phyloP scores from a whole-genome alignment of 2,888 invertebrate species.

The Tricholauxania praeusta region DNA sequence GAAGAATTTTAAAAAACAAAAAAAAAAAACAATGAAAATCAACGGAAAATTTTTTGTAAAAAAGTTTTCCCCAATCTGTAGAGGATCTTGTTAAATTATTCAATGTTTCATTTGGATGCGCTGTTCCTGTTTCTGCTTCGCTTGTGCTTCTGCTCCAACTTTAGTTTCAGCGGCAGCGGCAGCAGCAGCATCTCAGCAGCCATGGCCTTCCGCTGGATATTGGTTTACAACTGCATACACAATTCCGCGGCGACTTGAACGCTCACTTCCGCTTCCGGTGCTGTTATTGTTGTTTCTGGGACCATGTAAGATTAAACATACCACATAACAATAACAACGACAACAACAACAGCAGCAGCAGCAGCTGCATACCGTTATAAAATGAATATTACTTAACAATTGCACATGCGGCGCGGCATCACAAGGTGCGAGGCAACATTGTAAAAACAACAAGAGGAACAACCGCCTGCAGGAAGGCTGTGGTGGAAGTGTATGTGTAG shows the following conservation, averaged over 20 bases:
- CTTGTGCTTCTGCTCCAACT: constrained; percentile 2
- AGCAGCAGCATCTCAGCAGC: constrained; percentile 22
- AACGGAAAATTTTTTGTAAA: constrained; percentile 28
- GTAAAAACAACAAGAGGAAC: not conserved
- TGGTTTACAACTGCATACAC: constrained; percentile 18
- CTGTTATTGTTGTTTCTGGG: not conserved
- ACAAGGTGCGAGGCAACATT: not conserved
- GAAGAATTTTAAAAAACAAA: constrained; percentile 43
- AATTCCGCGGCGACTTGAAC: constrained; percentile 38
- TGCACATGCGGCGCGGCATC: not conserved
- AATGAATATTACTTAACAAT: constrained; percentile 25
- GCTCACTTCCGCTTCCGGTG: constrained; percentile 57
- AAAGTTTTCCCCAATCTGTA: constrained; percentile 39
- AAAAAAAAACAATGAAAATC: constrained; percentile 28
- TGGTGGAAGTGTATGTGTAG: not conserved
- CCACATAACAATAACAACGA: constrained; percentile 15
- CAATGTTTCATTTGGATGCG: constrained; percentile 59
- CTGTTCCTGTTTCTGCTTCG: constrained; percentile 32
- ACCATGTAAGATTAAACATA: constrained; percentile 31
- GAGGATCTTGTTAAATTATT: constrained; percentile 58
- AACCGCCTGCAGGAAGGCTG: not conserved
- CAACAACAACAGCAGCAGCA: too few relatives aligned
- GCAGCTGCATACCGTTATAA: not conserved
- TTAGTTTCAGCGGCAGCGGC: constrained; percentile 31
- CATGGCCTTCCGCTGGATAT: constrained; percentile 19